Percentiles rank a stretch among this genome's conserved stretches.
Conservation (phyloP, 1,140 invertebrate genomes). For the Drosophila ananassae region DNA sequence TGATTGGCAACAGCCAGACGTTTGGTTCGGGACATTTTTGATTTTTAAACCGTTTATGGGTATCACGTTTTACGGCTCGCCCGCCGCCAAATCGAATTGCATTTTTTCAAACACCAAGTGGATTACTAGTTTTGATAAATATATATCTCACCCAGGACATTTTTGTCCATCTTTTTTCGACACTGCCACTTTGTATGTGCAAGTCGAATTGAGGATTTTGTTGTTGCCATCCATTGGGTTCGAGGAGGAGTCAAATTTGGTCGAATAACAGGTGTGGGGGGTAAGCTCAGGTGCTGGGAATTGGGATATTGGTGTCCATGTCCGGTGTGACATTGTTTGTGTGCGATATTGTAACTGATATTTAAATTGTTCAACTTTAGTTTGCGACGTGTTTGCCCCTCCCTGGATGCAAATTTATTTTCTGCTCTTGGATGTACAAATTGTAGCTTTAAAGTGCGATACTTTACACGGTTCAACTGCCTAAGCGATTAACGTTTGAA, state of each 20-base stretch:
- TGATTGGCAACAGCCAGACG: constrained; percentile 46
- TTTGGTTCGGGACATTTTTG: constrained; percentile 1
- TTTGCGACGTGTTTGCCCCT: constrained; percentile 14
- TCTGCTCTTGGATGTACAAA: not conserved
- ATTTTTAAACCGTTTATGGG: constrained; percentile 42
- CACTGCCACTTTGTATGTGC: constrained; percentile 23
- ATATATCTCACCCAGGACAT: constrained; percentile 13
- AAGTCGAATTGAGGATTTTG: constrained; percentile 38
- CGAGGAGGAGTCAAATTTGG: constrained; percentile 7
- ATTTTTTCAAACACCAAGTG: constrained; percentile 26
- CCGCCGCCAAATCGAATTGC: constrained; percentile 54
- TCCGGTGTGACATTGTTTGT: constrained; percentile 24
- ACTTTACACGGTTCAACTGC: not conserved
- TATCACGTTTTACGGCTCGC: constrained; percentile 56
- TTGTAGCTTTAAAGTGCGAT: constrained; percentile 6
- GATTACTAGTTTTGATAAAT: constrained; percentile 36
- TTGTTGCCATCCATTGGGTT: constrained; percentile 11
- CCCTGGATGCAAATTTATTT: not conserved
- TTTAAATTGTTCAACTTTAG: constrained; percentile 49
- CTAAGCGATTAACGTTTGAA: not conserved
- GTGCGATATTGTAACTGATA: constrained; percentile 51
- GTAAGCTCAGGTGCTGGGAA: not conserved
- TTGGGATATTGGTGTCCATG: constrained; percentile 4
- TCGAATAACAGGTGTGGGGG: not conserved
- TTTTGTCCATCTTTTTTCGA: constrained; percentile 10